A percentile compares a stretch with the other conserved stretches of the same genome.
Evolutionary conservation across 2,888 invertebrate species (phyloP).

Genomic region (Drosophila subquinaria): DNA sequence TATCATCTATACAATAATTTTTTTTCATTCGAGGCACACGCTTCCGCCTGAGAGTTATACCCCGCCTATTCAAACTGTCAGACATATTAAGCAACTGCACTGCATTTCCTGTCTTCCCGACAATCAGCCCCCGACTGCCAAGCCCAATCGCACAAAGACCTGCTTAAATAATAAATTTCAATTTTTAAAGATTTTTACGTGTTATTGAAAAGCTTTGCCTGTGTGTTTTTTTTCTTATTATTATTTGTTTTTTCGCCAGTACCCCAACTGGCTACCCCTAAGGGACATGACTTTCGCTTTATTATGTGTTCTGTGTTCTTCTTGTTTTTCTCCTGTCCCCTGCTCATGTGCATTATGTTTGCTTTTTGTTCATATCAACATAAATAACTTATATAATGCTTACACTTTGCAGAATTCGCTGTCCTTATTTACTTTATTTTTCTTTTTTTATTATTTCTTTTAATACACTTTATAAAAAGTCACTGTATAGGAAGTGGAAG

Average conservation of each 20-base stretch:
- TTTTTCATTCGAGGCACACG: slow-evolving; percentile 45
- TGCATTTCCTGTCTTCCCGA: slow-evolving; percentile 60
- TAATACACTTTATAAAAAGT: slow-evolving; percentile 58
- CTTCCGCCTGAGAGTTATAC: slow-evolving; percentile 46
- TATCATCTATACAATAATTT: slow-evolving; percentile 66
- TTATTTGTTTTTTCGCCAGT: slow-evolving; percentile 26
- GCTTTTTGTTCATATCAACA: slow-evolving; percentile 73
- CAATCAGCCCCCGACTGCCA: slow-evolving; percentile 2
- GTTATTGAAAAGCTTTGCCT: slow-evolving; percentile 73
- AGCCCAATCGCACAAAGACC: slow-evolving; percentile 22
- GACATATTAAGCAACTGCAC: slow-evolving; percentile 53
- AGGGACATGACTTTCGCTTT: slow-evolving; percentile 78
- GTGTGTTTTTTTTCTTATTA: slow-evolving; percentile 1
- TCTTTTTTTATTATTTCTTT: slow-evolving; percentile 30
- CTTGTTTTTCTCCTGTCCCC: slow-evolving; percentile 14
- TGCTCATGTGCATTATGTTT: slow-evolving; percentile 70
- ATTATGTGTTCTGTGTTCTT: slow-evolving; percentile 61
- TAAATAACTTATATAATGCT: slow-evolving; percentile 75
- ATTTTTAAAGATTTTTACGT: slow-evolving; percentile 75
- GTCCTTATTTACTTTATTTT: slow-evolving; percentile 43
- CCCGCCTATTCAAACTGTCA: slow-evolving; percentile 43
- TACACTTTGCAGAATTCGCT: slow-evolving; percentile 62
- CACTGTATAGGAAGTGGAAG: slow-evolving; percentile 1
- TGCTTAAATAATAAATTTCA: slow-evolving; percentile 77
- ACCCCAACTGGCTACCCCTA: slow-evolving; percentile 54